Evolutionary conservation across 2,797 vertebrate genomes (phyloP).

Genomic region (Peromyscus aztecus): DNA sequence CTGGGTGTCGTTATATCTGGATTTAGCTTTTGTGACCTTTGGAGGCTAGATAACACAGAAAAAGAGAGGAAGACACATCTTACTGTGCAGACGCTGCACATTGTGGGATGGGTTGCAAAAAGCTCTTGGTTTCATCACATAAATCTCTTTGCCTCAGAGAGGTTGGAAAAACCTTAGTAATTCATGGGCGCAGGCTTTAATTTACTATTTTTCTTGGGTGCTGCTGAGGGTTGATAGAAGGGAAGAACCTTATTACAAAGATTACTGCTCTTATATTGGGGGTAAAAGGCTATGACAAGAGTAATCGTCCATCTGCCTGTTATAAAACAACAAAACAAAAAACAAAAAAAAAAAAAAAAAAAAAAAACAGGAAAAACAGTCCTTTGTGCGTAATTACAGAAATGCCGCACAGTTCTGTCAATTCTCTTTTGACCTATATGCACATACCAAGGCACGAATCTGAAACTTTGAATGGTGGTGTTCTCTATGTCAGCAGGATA

Average conservation of each 20-base stretch:
- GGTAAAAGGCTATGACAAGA: slow-evolving; percentile 47
- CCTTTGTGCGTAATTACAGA: slow-evolving; percentile 57
- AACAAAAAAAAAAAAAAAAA: slow-evolving; percentile 8
- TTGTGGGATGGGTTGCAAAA: slow-evolving; percentile 78
- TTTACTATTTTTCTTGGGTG: slow-evolving; percentile 84
- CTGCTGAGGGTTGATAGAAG: slow-evolving; percentile 73
- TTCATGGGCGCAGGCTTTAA: slow-evolving; percentile 85
- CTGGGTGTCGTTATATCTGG: slow-evolving; percentile 73
- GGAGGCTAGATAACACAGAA: slow-evolving; percentile 74
- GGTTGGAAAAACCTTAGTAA: slow-evolving; percentile 83
- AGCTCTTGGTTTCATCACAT: slow-evolving; percentile 77
- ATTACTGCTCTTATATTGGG: slow-evolving; percentile 63
- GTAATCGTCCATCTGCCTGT: slow-evolving; percentile 54
- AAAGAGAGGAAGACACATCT: slow-evolving; percentile 79
- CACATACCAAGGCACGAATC: not conserved
- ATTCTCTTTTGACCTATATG: slow-evolving; percentile 61
- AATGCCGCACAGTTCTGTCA: not conserved
- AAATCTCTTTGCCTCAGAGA: slow-evolving; percentile 83
- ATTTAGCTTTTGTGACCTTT: slow-evolving; percentile 87
- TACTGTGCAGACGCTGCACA: slow-evolving; percentile 75
- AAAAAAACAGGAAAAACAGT: slow-evolving; percentile 58
- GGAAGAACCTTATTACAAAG: slow-evolving; percentile 79
- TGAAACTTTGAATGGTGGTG: slow-evolving; percentile 57
- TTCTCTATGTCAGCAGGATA: slow-evolving; percentile 56
- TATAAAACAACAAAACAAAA: not conserved